Percentiles rank a stretch among this genome's conserved stretches.
Conservation (phyloP, 92 coral and sea anemone species). For the Bergia puertoricense region DNA sequence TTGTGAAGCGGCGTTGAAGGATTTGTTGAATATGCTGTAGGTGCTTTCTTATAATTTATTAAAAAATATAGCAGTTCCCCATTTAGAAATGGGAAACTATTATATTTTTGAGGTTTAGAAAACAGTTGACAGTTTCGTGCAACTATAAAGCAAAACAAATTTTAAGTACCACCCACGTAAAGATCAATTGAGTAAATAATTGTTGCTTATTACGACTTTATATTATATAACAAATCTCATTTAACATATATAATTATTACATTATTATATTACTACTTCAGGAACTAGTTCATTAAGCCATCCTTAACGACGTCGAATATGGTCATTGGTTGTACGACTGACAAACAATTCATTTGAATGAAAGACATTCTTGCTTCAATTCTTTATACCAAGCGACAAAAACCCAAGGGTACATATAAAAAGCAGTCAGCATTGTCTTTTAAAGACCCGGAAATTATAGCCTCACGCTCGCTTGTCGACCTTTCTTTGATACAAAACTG, state of each 20-base stretch:
- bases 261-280: neutral
- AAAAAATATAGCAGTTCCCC: no score
- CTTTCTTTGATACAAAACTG: no score
- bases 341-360: neutral
- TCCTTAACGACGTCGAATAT: neutral
- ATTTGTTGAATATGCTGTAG: neutral
- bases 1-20: neutral
- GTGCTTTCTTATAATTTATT: no score
- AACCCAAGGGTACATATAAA: no score
- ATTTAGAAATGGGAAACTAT: no score
- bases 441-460: no score
- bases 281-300: neutral
- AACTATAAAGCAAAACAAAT: neutral
- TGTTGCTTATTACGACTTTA: neutral
- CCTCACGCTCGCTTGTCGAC: no score
- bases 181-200: neutral
- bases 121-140: neutral
- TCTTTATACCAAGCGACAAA: no score
- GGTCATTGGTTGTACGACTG: neutral
- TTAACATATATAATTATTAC: no score
- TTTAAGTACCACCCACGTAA: neutral
- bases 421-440: no score
- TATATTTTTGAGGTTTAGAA: neutral
- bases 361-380: no score
- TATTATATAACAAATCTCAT: neutral